A percentile compares a stretch with the other conserved stretches of the same genome.
phyloP scores from a whole-genome alignment of 2,113 vertebrate species.

The Hyla sarda region DNA sequence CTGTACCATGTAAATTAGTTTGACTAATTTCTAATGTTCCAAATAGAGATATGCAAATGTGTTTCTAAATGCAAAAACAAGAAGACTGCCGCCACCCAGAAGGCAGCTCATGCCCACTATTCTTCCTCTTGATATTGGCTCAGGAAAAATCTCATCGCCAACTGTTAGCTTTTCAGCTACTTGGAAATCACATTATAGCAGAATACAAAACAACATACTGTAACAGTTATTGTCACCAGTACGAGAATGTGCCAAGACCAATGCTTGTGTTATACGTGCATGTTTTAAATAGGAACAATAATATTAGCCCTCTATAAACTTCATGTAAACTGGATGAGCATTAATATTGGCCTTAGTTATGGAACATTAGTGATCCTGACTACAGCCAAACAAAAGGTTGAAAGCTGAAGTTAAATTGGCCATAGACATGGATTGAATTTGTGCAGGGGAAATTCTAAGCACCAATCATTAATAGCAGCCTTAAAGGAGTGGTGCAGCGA shows the following conservation, averaged over 20 bases:
- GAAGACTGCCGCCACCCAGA: not conserved
- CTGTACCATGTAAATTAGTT: not conserved
- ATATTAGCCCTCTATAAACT: not conserved
- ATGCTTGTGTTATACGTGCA: not conserved
- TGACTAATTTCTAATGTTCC: not conserved
- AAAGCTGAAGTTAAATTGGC: no score
- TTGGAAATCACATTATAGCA: not conserved
- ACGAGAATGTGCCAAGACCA: not conserved
- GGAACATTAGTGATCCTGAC: not conserved
- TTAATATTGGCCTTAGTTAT: not conserved
- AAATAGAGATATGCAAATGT: slow-evolving; percentile 21
- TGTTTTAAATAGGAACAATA: slow-evolving; percentile 1
- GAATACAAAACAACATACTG: slow-evolving; percentile 5
- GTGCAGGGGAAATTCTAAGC: no score
- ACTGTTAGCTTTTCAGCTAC: slow-evolving; percentile 17
- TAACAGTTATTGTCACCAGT: slow-evolving; percentile 11
- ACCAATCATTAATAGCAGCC: no score
- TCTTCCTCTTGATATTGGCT: slow-evolving; percentile 11
- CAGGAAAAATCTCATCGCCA: not conserved
- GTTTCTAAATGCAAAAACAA: slow-evolving; percentile 19
- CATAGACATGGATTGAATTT: no score
- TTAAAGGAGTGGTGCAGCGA: no score
- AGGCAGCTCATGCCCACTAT: not conserved
- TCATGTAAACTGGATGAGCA: not conserved
- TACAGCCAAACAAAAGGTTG: no score